These are phyloP conservation scores for Anguilla megastoma DNA, from an alignment of 2,797 vertebrate genomes.

Conservation along the genomic window DNA sequence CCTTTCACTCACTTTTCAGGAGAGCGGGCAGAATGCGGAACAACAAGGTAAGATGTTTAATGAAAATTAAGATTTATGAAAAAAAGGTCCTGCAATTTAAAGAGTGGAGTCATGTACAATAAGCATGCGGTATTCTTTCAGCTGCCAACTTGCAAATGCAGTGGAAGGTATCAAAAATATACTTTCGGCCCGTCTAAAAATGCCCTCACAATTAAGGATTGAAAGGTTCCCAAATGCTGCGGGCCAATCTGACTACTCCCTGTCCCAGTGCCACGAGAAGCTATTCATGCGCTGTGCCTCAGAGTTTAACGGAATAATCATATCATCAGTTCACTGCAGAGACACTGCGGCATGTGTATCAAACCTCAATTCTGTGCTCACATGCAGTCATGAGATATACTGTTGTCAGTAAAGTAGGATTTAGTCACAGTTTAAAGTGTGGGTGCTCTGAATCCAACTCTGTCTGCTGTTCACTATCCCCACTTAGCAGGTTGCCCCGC, in stretches of 20 bases:
- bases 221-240: not conserved
- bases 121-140: not conserved
- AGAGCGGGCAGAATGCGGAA: slow-evolving; percentile 90
- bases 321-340: not conserved
- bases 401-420: not conserved
- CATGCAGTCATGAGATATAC: not conserved
- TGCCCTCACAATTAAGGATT: not conserved
- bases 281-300: not conserved
- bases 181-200: not conserved
- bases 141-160: not conserved
- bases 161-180: not conserved
- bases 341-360: not conserved
- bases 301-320: not conserved
- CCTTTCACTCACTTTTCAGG: slow-evolving; percentile 66
- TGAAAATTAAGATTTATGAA: slow-evolving; percentile 48
- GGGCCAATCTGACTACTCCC: not conserved
- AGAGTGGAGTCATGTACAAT: not conserved
- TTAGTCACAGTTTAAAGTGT: no score
- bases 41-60: slow-evolving; percentile 83
- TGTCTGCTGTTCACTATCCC: no score
- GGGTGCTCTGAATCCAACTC: no score
- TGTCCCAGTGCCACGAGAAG: not conserved
- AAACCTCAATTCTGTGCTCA: not conserved
- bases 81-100: slow-evolving; percentile 51
- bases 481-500: no score